Percentiles rank a stretch among this genome's conserved stretches.
Conservation (phyloP, 92 coral and sea anemone species). For the Epizoanthus stellaris region DNA sequence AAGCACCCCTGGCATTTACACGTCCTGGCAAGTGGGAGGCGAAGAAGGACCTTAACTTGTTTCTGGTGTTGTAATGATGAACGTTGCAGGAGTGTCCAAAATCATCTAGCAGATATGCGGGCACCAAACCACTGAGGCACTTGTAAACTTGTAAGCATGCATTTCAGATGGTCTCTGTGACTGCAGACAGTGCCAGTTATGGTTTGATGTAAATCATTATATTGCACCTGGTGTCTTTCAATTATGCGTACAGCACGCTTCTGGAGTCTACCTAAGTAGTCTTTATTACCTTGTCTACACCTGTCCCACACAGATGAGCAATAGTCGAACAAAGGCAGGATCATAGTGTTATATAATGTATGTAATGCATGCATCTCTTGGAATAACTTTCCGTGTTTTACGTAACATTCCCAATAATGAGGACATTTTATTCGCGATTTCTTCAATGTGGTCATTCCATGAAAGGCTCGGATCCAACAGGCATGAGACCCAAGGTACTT, state of each 20-base stretch:
- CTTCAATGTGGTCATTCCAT: slow-evolving; percentile 42
- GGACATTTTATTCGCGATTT: too few species aligned
- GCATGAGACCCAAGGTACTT: too few species aligned
- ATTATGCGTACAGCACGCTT: slow-evolving; percentile 36
- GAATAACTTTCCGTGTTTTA: slow-evolving; percentile 52
- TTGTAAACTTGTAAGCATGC: slow-evolving; percentile 20
- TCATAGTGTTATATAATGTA: slow-evolving; percentile 38
- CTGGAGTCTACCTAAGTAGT: slow-evolving; percentile 46
- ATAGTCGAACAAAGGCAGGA: slow-evolving; percentile 14
- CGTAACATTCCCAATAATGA: slow-evolving; percentile 54
- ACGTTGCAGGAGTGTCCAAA: slow-evolving; percentile 9
- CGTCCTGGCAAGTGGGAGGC: slow-evolving; percentile 44
- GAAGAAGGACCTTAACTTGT: slow-evolving; percentile 41
- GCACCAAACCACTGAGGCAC: slow-evolving; percentile 44
- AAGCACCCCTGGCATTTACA: too few species aligned
- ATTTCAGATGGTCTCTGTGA: background rate
- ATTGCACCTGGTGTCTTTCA: slow-evolving; percentile 10
- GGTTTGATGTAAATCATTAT: background rate
- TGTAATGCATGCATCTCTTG: slow-evolving; percentile 55
- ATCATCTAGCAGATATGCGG: slow-evolving; percentile 33
- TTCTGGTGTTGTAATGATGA: slow-evolving; percentile 35
- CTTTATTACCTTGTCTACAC: slow-evolving; percentile 37
- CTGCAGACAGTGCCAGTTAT: background rate
- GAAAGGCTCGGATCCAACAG: slow-evolving; percentile 46
- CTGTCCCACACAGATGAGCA: slow-evolving; percentile 42